phyloP scores from a whole-genome alignment of 2,888 invertebrate genomes.

The Camponotus fellah region DNA sequence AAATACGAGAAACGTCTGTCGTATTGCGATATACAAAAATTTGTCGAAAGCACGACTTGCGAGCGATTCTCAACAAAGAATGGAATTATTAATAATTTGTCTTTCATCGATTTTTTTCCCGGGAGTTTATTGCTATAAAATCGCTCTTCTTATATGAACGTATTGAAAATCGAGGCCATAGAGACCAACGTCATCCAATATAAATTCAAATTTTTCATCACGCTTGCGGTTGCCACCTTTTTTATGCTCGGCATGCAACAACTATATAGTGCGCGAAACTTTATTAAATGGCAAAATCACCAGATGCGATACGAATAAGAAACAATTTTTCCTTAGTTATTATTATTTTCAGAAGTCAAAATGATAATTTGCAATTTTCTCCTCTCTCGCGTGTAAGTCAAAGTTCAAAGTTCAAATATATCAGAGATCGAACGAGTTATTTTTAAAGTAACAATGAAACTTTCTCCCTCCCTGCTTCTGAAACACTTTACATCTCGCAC shows the following conservation, averaged over 20 bases:
- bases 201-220: slow-evolving; percentile 57
- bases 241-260: slow-evolving; percentile 38
- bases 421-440: not conserved
- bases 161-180: slow-evolving; percentile 52
- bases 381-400: not conserved
- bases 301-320: not conserved
- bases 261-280: slow-evolving; percentile 29
- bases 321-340: not conserved
- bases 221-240: slow-evolving; percentile 44
- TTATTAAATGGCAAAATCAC: slow-evolving; percentile 38
- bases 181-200: slow-evolving; percentile 43
- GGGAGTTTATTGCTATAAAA: slow-evolving; percentile 34
- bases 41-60: not conserved
- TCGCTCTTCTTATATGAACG: slow-evolving; percentile 22
- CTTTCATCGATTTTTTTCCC: slow-evolving; percentile 9
- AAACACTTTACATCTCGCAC: not conserved
- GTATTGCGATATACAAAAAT: not conserved
- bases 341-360: not conserved
- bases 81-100: slow-evolving; percentile 10
- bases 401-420: not conserved
- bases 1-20: too few relatives aligned
- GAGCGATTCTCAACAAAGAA: not conserved
- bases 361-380: not conserved
- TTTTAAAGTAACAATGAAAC: not conserved
- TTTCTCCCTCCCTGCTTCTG: not conserved